Evolutionary conservation across 2,888 invertebrate genomes (phyloP), one percentile per base, ranked within the genome.

Genomic region (Girardia tigrina): DNA sequence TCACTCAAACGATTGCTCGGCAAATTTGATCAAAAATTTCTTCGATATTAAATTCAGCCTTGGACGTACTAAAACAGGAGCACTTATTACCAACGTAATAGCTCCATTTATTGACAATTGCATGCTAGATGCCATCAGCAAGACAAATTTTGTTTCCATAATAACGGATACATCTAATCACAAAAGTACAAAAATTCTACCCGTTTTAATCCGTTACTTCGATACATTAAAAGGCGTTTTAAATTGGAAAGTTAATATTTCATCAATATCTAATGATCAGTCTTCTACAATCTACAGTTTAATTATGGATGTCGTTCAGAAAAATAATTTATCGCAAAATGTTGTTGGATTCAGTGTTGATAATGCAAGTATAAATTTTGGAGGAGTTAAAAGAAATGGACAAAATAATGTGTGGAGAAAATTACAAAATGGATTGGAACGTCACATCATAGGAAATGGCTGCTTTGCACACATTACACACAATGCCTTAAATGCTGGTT

Each of bases 401-500:
- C n/a, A 6, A 23, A 56, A 56, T 56, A 56, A 56, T 56, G 56
- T 56, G n/a, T n/a, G 56, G n/a, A 56, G 56, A 56, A 56, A 56
- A 56, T 20, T 56, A 20, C 56, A 56, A 56, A n/a, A 56, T 8
- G 56, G 23, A 16, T 56, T 56, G 56, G 23, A 56, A 56, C 56
- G n/a, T 2, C n/a, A 56, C 23, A 56, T 56, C n/a, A 56, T 56
- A 4, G 56, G 56, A 4, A 56, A 56, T n/a, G 56, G 56, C 4
- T 56, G 56, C n/a, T 56, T n/a, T n/a, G 56, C 56, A 6, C 56
- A 56, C n/a, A 56, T 56, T 23, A 4, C n/a, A 20, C 56, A 56
- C n/a, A 8, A 16, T 56, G 56, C 56, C n/a, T 56, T 23, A 56
- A 56, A 23, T 56, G 56, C 56, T 16, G 56, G 56, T 20, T 56